Percentiles rank a stretch among this genome's conserved stretches.
phyloP scores from a whole-genome alignment of 2,113 vertebrate species.

The Pluvialis apricaria region DNA sequence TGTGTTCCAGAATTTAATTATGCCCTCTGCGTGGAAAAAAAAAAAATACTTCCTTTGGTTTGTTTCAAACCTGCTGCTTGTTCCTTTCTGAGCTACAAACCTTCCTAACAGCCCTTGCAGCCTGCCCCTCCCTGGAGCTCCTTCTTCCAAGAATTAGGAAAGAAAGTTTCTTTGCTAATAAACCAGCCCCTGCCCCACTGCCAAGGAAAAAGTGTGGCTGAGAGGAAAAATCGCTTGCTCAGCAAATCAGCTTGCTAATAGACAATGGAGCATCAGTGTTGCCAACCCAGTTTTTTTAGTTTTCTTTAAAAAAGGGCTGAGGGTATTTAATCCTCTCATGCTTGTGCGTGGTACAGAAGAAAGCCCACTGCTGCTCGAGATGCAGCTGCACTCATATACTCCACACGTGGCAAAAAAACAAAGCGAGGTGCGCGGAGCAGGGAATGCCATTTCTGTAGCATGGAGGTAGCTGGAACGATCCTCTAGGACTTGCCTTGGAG shows the following conservation, averaged over 20 bases:
- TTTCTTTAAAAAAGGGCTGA: neutral
- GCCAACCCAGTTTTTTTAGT: neutral
- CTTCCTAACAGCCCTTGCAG: neutral
- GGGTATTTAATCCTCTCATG: neutral
- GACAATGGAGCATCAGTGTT: neutral
- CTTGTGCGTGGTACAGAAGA: neutral
- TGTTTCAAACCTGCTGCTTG: neutral
- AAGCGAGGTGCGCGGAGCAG: neutral
- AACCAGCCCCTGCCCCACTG: neutral
- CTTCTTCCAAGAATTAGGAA: constrained; percentile 52
- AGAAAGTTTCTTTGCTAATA: constrained; percentile 33
- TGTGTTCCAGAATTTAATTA: neutral
- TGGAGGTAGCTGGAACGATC: neutral
- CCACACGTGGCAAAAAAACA: neutral
- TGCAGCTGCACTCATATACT: neutral
- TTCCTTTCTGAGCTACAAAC: neutral
- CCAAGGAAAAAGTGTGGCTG: constrained; percentile 27
- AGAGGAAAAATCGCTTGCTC: constrained; percentile 18
- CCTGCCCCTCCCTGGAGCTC: constrained; percentile 4
- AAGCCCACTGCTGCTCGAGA: neutral
- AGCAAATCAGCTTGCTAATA: constrained; percentile 17
- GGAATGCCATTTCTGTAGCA: constrained; percentile 9
- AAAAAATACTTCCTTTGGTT: neutral
- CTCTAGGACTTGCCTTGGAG: constrained; percentile 31
- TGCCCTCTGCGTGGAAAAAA: neutral